Percentiles rank a stretch among this genome's conserved stretches.
phyloP scores from a whole-genome alignment of 2,888 invertebrate genomes.

The Pimpla rufipes region DNA sequence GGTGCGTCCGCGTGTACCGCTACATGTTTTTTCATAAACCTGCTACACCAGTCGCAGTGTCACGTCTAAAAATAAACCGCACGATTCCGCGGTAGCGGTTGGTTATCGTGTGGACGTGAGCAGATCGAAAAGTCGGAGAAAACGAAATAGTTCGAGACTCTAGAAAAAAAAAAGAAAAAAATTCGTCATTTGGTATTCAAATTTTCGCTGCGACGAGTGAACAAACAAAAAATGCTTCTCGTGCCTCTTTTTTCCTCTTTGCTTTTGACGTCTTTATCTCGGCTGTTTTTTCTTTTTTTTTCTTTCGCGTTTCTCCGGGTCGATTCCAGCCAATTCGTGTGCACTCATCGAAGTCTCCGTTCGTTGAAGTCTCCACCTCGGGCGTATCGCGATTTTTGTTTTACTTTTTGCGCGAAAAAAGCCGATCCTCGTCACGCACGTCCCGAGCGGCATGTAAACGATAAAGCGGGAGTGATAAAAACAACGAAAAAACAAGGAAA shows the following conservation, averaged over 20 bases:
- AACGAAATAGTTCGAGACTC: conserved; percentile 72
- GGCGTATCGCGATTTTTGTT: conserved; percentile 29
- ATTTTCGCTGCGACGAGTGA: conserved; percentile 71
- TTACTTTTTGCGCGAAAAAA: conserved; percentile 39
- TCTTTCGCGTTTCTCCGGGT: conserved; percentile 5
- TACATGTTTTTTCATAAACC: conserved; percentile 40
- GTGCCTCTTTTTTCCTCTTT: background rate
- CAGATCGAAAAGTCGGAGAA: conserved; percentile 26
- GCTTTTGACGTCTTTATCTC: conserved; percentile 16
- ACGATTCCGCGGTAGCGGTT: conserved; percentile 63
- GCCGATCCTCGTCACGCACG: conserved; percentile 51
- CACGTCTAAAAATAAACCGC: conserved; percentile 81
- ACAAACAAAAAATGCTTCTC: conserved; percentile 7
- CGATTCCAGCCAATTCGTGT: conserved; percentile 10
- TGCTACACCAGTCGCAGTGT: conserved; percentile 76
- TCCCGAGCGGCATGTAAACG: conserved; percentile 49
- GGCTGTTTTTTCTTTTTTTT: too few relatives aligned
- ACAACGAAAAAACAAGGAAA: too few relatives aligned
- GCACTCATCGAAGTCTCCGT: conserved; percentile 49
- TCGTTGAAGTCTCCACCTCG: conserved; percentile 70
- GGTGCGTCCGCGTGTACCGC: background rate
- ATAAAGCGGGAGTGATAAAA: conserved; percentile 23
- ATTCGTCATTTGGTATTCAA: conserved; percentile 80
- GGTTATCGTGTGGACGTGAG: conserved; percentile 41
- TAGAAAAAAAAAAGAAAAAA: conserved; percentile 66